Percentiles rank a stretch among this genome's conserved stretches.
These are phyloP conservation scores for Thymelicus acteon DNA, from an alignment of 2,888 invertebrate genomes.

Conservation along the genomic window DNA sequence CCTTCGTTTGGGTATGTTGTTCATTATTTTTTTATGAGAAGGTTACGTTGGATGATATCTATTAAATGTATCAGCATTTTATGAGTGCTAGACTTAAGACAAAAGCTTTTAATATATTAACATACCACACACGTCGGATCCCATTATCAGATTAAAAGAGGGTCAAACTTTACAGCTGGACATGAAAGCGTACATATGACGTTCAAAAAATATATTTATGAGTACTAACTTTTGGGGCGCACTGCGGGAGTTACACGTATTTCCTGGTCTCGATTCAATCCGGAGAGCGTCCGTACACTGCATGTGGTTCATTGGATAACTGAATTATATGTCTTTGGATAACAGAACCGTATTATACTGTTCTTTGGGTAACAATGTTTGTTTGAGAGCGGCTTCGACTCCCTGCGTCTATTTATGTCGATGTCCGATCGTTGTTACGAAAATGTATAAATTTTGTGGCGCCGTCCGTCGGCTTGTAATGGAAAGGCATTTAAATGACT, in stretches of 20 bases:
- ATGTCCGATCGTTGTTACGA: conserved; percentile 36
- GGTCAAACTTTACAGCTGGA: conserved; percentile 15
- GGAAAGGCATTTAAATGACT: conserved; percentile 37
- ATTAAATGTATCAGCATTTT: too few relatives aligned
- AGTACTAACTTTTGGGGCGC: conserved; percentile 62
- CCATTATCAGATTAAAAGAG: conserved; percentile 10
- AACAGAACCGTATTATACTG: conserved; percentile 1
- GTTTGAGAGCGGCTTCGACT: conserved; percentile 26
- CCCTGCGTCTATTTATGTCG: conserved; percentile 40
- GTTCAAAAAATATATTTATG: conserved; percentile 55
- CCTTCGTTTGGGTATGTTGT: too few relatives aligned
- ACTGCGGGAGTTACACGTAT: conserved; percentile 72
- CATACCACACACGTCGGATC: conserved; percentile 21
- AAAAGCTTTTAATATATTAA: neutral
- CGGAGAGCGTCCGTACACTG: conserved; percentile 59
- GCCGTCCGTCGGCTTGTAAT: conserved; percentile 28
- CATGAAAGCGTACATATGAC: conserved; percentile 9
- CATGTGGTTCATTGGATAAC: conserved; percentile 76
- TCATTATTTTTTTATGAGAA: too few relatives aligned
- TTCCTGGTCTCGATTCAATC: conserved; percentile 66
- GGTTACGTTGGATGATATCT: too few relatives aligned
- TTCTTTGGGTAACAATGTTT: conserved; percentile 41
- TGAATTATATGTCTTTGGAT: conserved; percentile 63
- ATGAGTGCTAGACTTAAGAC: too few relatives aligned
- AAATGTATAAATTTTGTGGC: conserved; percentile 39